Conservation (phyloP, 2,797 vertebrate genomes). For the Artibeus jamaicensis region DNA sequence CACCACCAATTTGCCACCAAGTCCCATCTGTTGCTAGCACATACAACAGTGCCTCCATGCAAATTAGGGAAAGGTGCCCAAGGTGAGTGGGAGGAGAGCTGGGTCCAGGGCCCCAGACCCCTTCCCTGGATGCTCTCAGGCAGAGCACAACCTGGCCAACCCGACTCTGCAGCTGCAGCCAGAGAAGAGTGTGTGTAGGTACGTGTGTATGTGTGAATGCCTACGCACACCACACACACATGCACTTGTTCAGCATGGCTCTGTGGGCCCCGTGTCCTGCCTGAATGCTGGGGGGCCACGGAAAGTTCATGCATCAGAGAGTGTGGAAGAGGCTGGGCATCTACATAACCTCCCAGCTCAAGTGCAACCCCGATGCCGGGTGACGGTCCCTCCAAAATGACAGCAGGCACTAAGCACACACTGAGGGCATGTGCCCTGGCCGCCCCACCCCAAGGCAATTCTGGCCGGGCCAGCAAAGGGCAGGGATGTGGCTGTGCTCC, state of each 20-base stretch:
- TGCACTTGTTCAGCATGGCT: not conserved
- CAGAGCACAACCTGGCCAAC: not conserved
- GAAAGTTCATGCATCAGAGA: not conserved
- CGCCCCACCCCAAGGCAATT: accelerated
- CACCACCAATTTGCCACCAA: not conserved
- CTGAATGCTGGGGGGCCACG: not conserved
- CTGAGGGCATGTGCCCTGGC: not conserved
- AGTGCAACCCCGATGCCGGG: accelerated
- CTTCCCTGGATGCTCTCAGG: not conserved
- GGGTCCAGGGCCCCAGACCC: not conserved
- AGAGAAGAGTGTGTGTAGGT: not conserved
- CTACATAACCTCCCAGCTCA: not conserved
- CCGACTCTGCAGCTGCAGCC: not conserved
- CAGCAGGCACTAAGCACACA: accelerated
- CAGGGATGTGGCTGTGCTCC: not conserved
- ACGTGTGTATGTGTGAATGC: not conserved
- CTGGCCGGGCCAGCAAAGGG: not conserved
- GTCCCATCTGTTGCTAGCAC: not conserved
- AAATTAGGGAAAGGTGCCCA: not conserved
- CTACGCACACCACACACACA: too few species aligned
- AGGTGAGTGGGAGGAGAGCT: not conserved
- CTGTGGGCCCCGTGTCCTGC: not conserved
- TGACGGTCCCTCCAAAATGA: not conserved
- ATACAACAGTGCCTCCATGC: not conserved
- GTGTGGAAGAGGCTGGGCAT: not conserved